These are phyloP conservation scores for Drosophila macrothrix DNA, from an alignment of 2,888 invertebrate species.

Conservation along the genomic window DNA sequence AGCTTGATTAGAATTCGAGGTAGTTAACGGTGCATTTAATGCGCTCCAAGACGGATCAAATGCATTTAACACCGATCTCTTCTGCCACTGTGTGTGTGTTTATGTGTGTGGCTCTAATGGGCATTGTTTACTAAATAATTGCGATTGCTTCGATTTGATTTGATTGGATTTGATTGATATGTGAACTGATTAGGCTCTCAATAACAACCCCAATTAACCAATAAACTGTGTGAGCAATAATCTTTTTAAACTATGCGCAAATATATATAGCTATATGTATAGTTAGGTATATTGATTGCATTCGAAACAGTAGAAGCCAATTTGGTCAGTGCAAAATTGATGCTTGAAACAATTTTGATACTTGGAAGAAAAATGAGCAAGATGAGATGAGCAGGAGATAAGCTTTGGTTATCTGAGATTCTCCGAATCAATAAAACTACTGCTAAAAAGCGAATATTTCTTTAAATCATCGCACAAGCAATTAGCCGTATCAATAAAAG, in stretches of 20 bases:
- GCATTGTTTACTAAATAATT: conserved; percentile 40
- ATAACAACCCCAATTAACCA: conserved; percentile 31
- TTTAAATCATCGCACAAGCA: neutral
- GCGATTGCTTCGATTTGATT: conserved; percentile 18
- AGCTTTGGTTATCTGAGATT: neutral
- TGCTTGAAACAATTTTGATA: neutral
- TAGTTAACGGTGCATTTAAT: conserved; percentile 80
- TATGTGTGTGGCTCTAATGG: conserved; percentile 4
- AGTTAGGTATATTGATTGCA: neutral
- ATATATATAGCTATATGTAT: neutral
- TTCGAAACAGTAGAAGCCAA: too few relatives aligned
- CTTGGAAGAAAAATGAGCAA: neutral
- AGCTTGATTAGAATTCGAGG: conserved; percentile 78
- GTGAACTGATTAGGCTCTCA: conserved; percentile 48
- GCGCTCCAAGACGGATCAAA: conserved; percentile 74
- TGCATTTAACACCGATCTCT: conserved; percentile 67
- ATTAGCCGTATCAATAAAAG: neutral
- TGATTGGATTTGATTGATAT: conserved; percentile 45
- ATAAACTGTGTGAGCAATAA: neutral
- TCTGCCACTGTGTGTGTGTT: neutral
- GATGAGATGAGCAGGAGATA: neutral
- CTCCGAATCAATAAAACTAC: neutral
- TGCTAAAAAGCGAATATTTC: neutral
- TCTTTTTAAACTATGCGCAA: neutral
- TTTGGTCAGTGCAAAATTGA: too few relatives aligned